Conservation (phyloP, 2,888 invertebrate genomes). For the Oligia strigilis region DNA sequence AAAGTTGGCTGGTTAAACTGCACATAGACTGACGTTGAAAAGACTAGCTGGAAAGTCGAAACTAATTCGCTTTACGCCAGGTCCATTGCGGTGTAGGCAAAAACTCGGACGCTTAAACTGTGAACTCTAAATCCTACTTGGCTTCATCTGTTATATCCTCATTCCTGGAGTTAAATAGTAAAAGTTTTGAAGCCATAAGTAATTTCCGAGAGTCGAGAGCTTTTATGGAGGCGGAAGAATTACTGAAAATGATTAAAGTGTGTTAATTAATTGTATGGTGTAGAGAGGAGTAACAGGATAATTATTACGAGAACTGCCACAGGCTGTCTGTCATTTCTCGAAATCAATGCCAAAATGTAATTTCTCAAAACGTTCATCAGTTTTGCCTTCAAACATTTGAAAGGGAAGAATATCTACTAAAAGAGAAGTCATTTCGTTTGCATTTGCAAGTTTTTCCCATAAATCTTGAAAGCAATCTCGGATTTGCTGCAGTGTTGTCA, state of each 20-base stretch:
- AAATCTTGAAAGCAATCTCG: constrained; percentile 63
- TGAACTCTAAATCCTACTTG: constrained; percentile 38
- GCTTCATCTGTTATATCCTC: constrained; percentile 54
- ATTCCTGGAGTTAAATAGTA: constrained; percentile 50
- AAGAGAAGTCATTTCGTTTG: constrained; percentile 33
- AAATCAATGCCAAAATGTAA: background rate
- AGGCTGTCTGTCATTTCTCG: background rate
- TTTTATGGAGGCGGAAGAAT: constrained; percentile 31
- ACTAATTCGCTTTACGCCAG: constrained; percentile 32
- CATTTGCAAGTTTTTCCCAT: constrained; percentile 54
- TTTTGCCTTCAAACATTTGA: background rate
- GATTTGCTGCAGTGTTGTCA: constrained; percentile 71
- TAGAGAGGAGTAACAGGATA: background rate
- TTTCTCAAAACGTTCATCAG: background rate
- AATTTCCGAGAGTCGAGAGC: constrained; percentile 30
- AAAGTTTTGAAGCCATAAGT: constrained; percentile 48
- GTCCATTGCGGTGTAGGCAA: constrained; percentile 25
- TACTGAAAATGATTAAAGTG: constrained; percentile 17
- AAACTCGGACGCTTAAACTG: constrained; percentile 27
- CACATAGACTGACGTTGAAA: background rate
- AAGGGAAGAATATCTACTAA: constrained; percentile 29
- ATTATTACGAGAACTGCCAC: background rate
- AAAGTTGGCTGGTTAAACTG: constrained; percentile 28
- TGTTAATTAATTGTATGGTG: constrained; percentile 33
- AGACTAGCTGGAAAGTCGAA: constrained; percentile 8